phyloP scores from a whole-genome alignment of 2,888 invertebrate genomes.

The Torymus texanus region DNA sequence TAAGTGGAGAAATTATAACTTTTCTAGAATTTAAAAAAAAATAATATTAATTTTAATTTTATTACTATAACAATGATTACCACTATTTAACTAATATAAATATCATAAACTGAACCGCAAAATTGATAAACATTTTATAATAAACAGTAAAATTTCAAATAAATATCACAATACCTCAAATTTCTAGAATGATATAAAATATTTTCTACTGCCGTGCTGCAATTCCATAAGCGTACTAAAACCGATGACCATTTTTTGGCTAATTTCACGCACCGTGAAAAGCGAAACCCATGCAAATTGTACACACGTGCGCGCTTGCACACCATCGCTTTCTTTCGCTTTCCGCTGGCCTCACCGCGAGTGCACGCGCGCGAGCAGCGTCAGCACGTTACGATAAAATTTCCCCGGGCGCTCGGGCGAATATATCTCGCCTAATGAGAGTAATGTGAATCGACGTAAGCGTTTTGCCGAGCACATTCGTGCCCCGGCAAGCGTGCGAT shows the following conservation, averaged over 20 bases:
- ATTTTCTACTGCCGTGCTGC: no score
- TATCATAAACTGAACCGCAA: no score
- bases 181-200: no score
- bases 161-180: no score
- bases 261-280: constrained; percentile 18
- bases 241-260: neutral
- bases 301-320: neutral
- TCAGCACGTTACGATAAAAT: constrained; percentile 45
- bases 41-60: constrained; percentile 14
- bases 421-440: constrained; percentile 29
- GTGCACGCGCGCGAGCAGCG: neutral
- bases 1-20: constrained; percentile 26
- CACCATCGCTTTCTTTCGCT: constrained; percentile 15
- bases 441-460: constrained; percentile 35
- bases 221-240: neutral
- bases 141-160: no score
- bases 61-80: no score
- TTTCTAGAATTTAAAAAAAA: constrained; percentile 15
- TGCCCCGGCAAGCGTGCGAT: neutral
- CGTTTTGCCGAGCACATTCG: constrained; percentile 30
- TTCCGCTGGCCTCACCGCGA: neutral
- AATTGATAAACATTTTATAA: no score
- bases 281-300: neutral
- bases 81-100: no score
- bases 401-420: constrained; percentile 1